Base-by-base conservation (phyloP, 2,888 invertebrate genomes). In the Cremastobaeus sp. region DNA sequence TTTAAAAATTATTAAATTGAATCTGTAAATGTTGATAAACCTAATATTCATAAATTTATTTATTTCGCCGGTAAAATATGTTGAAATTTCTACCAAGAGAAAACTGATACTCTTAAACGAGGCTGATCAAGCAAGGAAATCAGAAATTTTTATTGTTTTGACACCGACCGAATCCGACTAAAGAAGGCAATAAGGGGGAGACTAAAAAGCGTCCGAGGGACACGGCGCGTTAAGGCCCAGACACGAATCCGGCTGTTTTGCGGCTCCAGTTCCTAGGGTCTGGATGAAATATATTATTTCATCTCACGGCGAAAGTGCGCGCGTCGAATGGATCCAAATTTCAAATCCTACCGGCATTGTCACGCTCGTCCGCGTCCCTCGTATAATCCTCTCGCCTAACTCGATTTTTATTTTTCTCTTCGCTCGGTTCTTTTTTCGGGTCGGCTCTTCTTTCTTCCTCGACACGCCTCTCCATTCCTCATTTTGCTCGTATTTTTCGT, bases 201-300 rank as follows among this genome's bases (percentile, higher is more conserved):
- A 3, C 37, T 3, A 20, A 47, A 37, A 20, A 21, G 12, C 25
- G 47, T 8, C 9, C 12, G 20, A 48, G 64, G 52, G 57, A 66
- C 77, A 79, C 79, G 79, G 76, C 77, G 76, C 75, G 83, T 84
- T 84, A 83, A 81, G 70, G 77, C 28, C 81, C 80, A 82, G 82
- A 82, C 83, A 76, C 76, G 79, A 74, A 81, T 82, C 81, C 83
- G 78, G 82, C 81, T 82, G 82, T 82, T 84, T 84, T 80, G 82
- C 80, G 79, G 79, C 79, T 79, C 79, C 81, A 35, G 48, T 48
- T 48, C 57, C 81, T 32, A 25, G 57, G 59, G 32, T 32, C 66
- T 32, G 47, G 45, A 71, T 71, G 62, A 71, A 75, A 68, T 71
- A 71, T 74, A 71, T 66, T 62, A 66, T 48, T 74, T 47, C 54